Base-by-base conservation (phyloP, 2,113 vertebrate species). In the Nannobrachium achirus region DNA sequence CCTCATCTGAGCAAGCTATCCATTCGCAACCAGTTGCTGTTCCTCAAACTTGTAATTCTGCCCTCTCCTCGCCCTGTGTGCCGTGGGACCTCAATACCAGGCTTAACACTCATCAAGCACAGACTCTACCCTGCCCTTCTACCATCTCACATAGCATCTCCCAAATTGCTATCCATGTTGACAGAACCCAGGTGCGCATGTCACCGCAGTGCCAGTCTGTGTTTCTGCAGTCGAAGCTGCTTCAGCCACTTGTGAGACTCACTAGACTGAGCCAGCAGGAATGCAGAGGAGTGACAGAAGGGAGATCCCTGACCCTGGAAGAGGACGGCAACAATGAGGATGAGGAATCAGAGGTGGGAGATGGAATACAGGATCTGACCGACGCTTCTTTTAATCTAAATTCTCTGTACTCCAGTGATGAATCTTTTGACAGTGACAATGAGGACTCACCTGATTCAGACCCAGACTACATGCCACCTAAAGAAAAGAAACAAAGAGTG, bases 241-340 rank as follows among this genome's bases (percentile, higher is more conserved):
- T 87, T 0, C 85, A 90, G 73, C 89, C 91, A 0, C 57, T 9
- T 1, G 88, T 92, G 38, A 49, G 13, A 6, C 81, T 93, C 1
- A 72, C 18, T n/a, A 82, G 82, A 66, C 66, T 93, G 38, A 84
- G 46, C 15, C 13, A 39, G 3, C 44, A 61, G 52, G 51, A 87
- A 10, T 60, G 74, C 18, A 7, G 3, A 6, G 39, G 8, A 14
- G 8, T 10, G 53, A 72, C 62, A 0, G 13, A 13, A 0, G 7
- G 19, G 1, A 80, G 68, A 13, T 25, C 46, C 20, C 55, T 62
- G 20, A 13, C 8, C 5, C 0, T 42, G 1, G 48, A n/a, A 15
- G 69, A 0, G 53, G 40, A 15, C 0, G 19, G 39, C 9, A 38
- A 8, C 5, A 40, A 51, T 16, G 40, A 63, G 3, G 41, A 49